These are phyloP conservation scores for Notothenia rossii DNA, from an alignment of 2,113 vertebrate genomes.

Conservation along the genomic window DNA sequence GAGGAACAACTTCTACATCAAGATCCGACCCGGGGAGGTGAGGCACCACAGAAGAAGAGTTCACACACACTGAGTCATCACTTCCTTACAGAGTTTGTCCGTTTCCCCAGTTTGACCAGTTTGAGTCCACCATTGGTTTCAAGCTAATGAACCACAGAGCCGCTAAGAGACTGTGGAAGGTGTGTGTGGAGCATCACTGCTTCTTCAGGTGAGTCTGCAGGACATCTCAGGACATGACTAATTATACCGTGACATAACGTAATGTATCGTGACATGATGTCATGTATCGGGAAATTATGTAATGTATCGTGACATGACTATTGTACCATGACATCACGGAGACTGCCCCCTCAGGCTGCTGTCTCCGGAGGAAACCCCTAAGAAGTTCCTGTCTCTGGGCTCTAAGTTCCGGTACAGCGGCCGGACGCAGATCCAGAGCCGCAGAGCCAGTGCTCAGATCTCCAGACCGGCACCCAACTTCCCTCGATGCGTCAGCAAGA, in stretches of 20 bases:
- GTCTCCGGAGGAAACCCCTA: slow-evolving; percentile 94
- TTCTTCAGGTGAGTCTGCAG: slow-evolving; percentile 92
- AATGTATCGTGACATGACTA: no score
- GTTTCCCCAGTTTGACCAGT: slow-evolving; percentile 93
- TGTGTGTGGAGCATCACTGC: slow-evolving; percentile 98
- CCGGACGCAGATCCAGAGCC: slow-evolving; percentile 94
- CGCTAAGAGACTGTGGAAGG: slow-evolving; percentile 98
- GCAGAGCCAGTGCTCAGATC: slow-evolving; percentile 94
- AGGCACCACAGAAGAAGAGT: background rate
- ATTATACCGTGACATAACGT: background rate
- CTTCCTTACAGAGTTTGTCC: slow-evolving; percentile 2
- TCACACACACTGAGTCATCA: background rate
- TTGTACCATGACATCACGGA: no score
- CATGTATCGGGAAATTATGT: background rate
- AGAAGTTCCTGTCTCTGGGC: slow-evolving; percentile 93
- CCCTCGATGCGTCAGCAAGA: slow-evolving; percentile 94
- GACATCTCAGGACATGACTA: no score
- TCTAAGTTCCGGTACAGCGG: slow-evolving; percentile 99
- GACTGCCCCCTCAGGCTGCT: slow-evolving; percentile 83
- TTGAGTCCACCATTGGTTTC: slow-evolving; percentile 97
- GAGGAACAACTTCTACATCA: slow-evolving; percentile 99
- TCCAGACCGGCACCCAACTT: slow-evolving; percentile 93
- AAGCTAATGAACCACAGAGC: slow-evolving; percentile 96
- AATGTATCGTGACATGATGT: no score
- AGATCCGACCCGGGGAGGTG: slow-evolving; percentile 97